phyloP scores from a whole-genome alignment of 2,888 invertebrate species.

The Operophtera brumata region DNA sequence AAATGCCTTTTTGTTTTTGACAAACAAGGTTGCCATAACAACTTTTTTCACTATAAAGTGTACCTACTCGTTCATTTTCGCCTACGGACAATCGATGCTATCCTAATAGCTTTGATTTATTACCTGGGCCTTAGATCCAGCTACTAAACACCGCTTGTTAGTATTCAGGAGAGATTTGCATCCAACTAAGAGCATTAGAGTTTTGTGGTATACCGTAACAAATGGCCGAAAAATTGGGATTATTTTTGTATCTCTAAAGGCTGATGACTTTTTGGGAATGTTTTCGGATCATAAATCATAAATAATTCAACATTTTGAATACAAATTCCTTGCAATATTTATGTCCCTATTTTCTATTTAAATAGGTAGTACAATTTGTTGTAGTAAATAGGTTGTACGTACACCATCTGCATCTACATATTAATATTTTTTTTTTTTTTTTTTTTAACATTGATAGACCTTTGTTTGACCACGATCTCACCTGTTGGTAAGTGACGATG shows the following conservation, averaged over 20 bases:
- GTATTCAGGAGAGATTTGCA: conserved; percentile 72
- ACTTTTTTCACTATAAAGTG: neutral
- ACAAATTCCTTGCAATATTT: no score
- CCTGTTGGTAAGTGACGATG: no score
- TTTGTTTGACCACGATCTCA: no score
- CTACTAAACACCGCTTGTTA: conserved; percentile 66
- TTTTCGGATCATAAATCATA: no score
- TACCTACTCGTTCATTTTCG: conserved; percentile 33
- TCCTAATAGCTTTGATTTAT: conserved; percentile 75
- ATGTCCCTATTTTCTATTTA: no score
- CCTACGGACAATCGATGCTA: conserved; percentile 50
- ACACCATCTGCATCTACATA: no score
- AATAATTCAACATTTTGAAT: no score
- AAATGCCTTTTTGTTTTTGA: neutral
- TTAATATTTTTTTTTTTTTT: no score
- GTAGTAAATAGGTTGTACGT: no score
- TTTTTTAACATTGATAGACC: no score
- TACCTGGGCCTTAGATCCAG: conserved; percentile 44
- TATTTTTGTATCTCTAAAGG: conserved; percentile 11
- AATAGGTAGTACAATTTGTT: no score
- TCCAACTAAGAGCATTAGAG: conserved; percentile 65
- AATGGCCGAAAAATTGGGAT: conserved; percentile 34
- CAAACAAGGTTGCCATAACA: neutral
- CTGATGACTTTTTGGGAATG: neutral
- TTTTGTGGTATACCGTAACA: conserved; percentile 56